Conservation (phyloP, 2,797 vertebrate genomes). For the Sebastes trivittatus region DNA sequence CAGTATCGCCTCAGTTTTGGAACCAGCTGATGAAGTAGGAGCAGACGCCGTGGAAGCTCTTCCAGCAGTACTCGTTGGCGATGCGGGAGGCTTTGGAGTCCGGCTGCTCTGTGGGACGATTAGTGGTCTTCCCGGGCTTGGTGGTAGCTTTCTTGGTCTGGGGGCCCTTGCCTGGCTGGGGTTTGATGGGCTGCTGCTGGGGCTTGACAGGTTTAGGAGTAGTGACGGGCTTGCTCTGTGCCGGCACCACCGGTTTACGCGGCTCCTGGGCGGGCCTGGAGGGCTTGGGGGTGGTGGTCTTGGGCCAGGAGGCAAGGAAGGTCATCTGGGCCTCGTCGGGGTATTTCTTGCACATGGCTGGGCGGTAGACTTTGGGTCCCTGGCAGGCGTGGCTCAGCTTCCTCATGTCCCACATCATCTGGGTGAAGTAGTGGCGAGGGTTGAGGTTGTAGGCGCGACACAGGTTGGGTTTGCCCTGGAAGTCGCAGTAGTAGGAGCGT, state of each 20-base stretch:
- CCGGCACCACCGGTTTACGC: constrained; percentile 67
- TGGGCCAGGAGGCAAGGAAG: constrained; percentile 78
- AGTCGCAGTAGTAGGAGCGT: constrained; percentile 84
- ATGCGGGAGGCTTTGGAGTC: constrained; percentile 78
- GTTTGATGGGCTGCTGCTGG: constrained; percentile 62
- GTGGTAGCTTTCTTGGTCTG: constrained; percentile 62
- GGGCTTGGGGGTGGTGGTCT: constrained; percentile 59
- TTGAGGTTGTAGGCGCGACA: constrained; percentile 86
- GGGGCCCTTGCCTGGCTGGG: constrained; percentile 55
- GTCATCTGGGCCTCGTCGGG: constrained; percentile 83
- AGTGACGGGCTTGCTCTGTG: constrained; percentile 51
- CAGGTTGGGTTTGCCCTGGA: constrained; percentile 80
- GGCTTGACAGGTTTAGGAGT: constrained; percentile 65
- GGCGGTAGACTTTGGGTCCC: constrained; percentile 78
- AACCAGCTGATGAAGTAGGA: constrained; percentile 86
- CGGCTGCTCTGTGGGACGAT: constrained; percentile 58
- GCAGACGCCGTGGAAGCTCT: constrained; percentile 85
- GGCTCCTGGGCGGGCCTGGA: constrained; percentile 58
- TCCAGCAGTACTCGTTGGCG: constrained; percentile 88
- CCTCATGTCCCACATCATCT: constrained; percentile 84
- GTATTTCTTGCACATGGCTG: constrained; percentile 83
- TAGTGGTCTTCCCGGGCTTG: constrained; percentile 73
- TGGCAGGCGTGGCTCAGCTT: constrained; percentile 85
- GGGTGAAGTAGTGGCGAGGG: constrained; percentile 87
- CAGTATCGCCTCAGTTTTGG: constrained; percentile 72